Conservation (phyloP, 1,140 invertebrate species). For the Pogonomyrmex californicus region DNA sequence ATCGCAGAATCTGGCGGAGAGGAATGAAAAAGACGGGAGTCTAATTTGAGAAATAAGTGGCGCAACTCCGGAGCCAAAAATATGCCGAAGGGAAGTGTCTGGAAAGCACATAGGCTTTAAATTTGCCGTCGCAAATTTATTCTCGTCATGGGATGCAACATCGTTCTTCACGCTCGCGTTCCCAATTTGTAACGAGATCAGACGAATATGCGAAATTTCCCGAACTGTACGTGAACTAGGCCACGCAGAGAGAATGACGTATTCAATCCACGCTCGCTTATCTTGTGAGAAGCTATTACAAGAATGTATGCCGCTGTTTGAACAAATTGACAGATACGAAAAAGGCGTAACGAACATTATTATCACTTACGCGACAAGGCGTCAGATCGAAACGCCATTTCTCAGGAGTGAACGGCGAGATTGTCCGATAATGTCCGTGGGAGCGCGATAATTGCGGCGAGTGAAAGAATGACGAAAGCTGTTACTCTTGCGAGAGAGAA, state of each 20-base stretch:
- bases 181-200: slow-evolving; percentile 24
- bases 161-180: slow-evolving; percentile 3
- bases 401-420: slow-evolving; percentile 4
- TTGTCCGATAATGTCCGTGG: slow-evolving; percentile 31
- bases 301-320: slow-evolving; percentile 14
- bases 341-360: slow-evolving; percentile 38
- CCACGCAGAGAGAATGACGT: not conserved
- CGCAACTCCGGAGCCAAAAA: slow-evolving; percentile 60
- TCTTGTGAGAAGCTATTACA: slow-evolving; percentile 31
- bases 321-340: slow-evolving; percentile 30
- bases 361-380: not conserved
- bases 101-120: slow-evolving; percentile 42
- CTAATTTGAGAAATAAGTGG: slow-evolving; percentile 67
- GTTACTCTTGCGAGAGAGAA: not conserved
- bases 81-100: slow-evolving; percentile 62
- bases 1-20: slow-evolving; percentile 10
- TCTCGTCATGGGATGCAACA: slow-evolving; percentile 42
- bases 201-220: not conserved
- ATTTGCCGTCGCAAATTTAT: slow-evolving; percentile 56
- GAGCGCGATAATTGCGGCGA: slow-evolving; percentile 24
- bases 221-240: not conserved
- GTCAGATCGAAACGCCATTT: slow-evolving; percentile 16
- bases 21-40: slow-evolving; percentile 28
- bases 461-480: slow-evolving; percentile 26
- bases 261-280: not conserved